phyloP scores from a whole-genome alignment of 2,113 vertebrate species.

The Eudyptes chrysolophus region DNA sequence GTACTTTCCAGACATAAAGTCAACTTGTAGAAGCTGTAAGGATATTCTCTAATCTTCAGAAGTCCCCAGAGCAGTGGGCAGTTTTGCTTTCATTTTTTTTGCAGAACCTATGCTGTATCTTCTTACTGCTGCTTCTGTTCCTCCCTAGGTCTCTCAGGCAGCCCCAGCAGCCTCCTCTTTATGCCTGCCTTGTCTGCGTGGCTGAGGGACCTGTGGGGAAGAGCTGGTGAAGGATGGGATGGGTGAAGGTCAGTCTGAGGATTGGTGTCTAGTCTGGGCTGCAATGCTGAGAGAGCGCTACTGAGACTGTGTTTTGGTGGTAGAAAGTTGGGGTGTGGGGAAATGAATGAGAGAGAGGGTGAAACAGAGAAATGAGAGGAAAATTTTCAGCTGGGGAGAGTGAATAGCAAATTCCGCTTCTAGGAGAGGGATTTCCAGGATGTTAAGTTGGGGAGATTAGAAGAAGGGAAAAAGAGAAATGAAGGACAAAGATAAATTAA shows the following conservation, averaged over 20 bases:
- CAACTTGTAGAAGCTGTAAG: background rate
- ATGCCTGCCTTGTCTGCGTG: background rate
- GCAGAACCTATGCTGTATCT: background rate
- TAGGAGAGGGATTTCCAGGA: background rate
- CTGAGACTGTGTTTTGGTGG: background rate
- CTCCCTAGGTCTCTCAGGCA: background rate
- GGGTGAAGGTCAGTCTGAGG: background rate
- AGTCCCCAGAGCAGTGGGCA: background rate
- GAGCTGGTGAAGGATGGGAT: background rate
- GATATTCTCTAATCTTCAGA: background rate
- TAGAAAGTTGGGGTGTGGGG: background rate
- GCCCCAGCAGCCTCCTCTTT: background rate
- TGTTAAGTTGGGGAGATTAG: background rate
- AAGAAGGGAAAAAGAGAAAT: background rate
- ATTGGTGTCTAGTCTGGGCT: background rate
- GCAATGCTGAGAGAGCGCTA: background rate
- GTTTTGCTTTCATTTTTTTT: background rate
- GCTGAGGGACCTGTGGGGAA: background rate
- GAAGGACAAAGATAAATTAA: background rate
- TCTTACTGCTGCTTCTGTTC: background rate
- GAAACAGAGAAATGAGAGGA: background rate
- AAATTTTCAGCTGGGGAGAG: background rate
- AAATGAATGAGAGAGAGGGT: background rate
- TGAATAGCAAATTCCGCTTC: background rate
- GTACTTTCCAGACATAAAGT: background rate